Base-by-base conservation (phyloP, 1,140 invertebrate species). In the Diuraphis noxia region DNA sequence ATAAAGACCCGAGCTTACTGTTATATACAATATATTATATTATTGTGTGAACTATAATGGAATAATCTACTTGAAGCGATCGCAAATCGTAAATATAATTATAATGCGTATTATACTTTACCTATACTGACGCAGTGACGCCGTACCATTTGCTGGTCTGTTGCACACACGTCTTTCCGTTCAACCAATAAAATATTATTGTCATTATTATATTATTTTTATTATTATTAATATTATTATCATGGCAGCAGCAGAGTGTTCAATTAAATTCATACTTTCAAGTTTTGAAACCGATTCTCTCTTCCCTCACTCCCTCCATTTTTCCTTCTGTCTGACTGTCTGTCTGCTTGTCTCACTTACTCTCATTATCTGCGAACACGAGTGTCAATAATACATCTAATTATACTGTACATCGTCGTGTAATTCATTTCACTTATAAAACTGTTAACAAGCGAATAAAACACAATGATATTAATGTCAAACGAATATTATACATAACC, bases 351-450 rank as follows among this genome's bases (percentile, higher is more conserved):
- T 5, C 30, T n/a, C 30, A 17, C 19, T 49, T 5, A 49, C 4
- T 72, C 56, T n/a, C 56, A 17, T 6, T n/a, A 30, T 5, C 13
- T n/a, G n/a, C 5, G 30, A n/a, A 34, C 17, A 34, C n/a, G 10
- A 72, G 10, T 72, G 56, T 72, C 34, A 72, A 72, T n/a, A n/a
- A 36, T 36, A 23, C 36, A 13, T 1, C 9, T 8, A 40, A 81
- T 79, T 79, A 36, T 23, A 36, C 7, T 36, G 72, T 40, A 81
- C 21, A 25, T 38, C 79, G 13, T 40, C 38, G 8, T 17, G 36
- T 81, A 40, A 81, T 81, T 81, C 40, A 81, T 81, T 81, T 81
- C 36, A 40, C 79, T 81, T 81, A 72, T n/a, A 13, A 30, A 81
- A 81, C 36, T 23, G n/a, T 81, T 40, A 40, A 25, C 36, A 81